Percentiles rank a stretch among this genome's conserved stretches.
Conservation (phyloP, 2,113 vertebrate genomes). For the Pseudolaguvia tuberculata region DNA sequence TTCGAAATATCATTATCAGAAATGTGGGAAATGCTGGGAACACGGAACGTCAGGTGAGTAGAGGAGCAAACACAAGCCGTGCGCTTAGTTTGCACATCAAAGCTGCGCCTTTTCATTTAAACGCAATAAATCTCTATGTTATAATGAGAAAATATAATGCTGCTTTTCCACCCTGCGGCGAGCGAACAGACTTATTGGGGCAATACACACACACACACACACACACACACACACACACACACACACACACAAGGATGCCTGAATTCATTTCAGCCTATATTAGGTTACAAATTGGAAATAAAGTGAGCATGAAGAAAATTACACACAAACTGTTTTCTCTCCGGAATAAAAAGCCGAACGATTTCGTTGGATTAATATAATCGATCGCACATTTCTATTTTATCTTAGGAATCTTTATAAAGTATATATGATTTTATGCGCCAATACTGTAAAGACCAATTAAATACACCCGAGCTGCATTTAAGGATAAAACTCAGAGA, state of each 20-base stretch:
- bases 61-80: constrained; percentile 1
- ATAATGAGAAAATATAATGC: constrained; percentile 59
- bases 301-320: constrained; percentile 3
- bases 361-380: background rate
- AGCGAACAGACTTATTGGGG: constrained; percentile 62
- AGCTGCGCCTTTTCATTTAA: constrained; percentile 60
- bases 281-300: constrained; percentile 8
- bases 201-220: constrained; percentile 1
- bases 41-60: constrained; percentile 31
- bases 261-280: constrained; percentile 1
- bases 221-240: background rate
- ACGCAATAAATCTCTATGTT: constrained; percentile 61
- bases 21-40: constrained; percentile 21
- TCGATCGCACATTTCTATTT: background rate
- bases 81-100: constrained; percentile 59
- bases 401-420: background rate
- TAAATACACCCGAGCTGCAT: background rate
- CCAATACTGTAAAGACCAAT: background rate
- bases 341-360: background rate
- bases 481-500: background rate
- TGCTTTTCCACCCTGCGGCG: constrained; percentile 33
- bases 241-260: background rate
- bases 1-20: constrained; percentile 1
- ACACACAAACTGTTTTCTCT: background rate
- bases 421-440: background rate